Evolutionary conservation across 2,797 vertebrate species (phyloP), one percentile per base, ranked within the genome.

Genomic region (Malurus splendens): DNA sequence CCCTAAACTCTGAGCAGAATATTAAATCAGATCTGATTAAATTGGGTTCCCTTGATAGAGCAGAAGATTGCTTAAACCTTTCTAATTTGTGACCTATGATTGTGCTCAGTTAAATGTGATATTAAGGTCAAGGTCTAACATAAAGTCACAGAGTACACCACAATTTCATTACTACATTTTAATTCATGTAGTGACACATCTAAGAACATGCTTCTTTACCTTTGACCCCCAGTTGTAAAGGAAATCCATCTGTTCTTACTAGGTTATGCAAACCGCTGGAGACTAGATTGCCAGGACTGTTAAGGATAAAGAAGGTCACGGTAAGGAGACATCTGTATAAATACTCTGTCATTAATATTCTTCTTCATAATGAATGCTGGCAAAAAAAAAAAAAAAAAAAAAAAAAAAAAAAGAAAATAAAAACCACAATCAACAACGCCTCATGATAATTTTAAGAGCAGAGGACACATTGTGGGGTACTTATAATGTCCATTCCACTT

Each of bases 161-260:
- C 80, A 95, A 92, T 95, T 95, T 97, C 95, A 96, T 97, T 96
- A 94, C 82, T 95, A 91, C 54, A 87, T 95, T 97, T 96, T 97
- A 95, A 96, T 96, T 96, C 92, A 87, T 90, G 88, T 92, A 92
- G 77, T 82, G 84, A 90, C 88, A 96, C 80, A 81, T 92, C 87
- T 95, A 91, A 94, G 93, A 96, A 93, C 68, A 92, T 76, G 91
- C 71, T 93, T 89, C 71, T 94, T 88, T 94, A 93, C 91, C 91
- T 96, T 93, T 96, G 93, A 96, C 93, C 89, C 85, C 50, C 67
- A 81, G 61, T 33, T 94, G 89, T 90, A 94, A 95, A 90, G 82
- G 74, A 96, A 96, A 94, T 96, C 88, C 88, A 79, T 96, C 90
- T 95, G 79, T 92, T 85, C 74, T 89, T 93, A 64, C 79, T 57